Conservation (phyloP, 2,797 vertebrate species). For the Rhinichthys osculus region DNA sequence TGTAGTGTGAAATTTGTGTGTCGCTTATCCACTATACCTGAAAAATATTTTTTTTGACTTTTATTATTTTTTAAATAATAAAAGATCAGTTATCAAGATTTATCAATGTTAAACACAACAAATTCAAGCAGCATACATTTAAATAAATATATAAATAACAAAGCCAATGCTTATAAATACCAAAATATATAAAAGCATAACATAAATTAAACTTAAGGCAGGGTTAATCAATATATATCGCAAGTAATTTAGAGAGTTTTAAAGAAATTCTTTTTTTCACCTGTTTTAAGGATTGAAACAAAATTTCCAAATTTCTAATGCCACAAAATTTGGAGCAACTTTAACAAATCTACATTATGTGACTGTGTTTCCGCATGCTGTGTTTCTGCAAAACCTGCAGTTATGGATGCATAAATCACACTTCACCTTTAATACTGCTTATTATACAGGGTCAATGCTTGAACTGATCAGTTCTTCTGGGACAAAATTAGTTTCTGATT, state of each 20-base stretch:
- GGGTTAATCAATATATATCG: too few relatives aligned
- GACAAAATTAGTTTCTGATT: not conserved
- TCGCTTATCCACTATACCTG: not conserved
- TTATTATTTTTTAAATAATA: not conserved
- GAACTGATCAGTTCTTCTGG: not conserved
- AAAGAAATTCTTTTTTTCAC: too few relatives aligned
- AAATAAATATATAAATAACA: not conserved
- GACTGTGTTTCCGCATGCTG: not conserved
- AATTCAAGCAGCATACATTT: not conserved
- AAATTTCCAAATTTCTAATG: not conserved
- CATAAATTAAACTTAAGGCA: not conserved
- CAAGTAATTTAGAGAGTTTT: not conserved
- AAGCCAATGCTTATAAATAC: not conserved
- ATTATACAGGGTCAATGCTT: not conserved
- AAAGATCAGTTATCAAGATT: not conserved
- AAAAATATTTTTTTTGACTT: not conserved
- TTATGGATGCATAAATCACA: not conserved
- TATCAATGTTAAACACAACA: not conserved
- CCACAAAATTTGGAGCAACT: not conserved
- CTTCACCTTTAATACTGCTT: not conserved
- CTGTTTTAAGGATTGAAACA: not conserved
- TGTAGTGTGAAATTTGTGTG: not conserved
- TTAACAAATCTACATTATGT: not conserved
- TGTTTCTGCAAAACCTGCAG: not conserved
- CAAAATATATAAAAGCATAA: not conserved